Evolutionary conservation across 2,113 vertebrate genomes (phyloP).

Genomic region (Haplochromis burtoni): DNA sequence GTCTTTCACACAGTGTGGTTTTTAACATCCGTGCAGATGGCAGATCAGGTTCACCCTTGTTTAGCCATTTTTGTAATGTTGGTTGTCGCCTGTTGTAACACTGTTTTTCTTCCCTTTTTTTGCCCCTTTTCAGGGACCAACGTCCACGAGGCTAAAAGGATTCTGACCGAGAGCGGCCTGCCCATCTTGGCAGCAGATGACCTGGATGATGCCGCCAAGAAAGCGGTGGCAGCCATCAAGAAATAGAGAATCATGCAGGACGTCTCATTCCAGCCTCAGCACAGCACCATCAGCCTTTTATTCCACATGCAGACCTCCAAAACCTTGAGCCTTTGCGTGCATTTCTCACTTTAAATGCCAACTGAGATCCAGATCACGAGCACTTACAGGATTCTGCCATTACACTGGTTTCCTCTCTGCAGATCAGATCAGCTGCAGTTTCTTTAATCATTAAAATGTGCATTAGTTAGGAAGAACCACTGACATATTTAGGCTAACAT

Average conservation of each 20-base stretch:
- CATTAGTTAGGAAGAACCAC: neutral
- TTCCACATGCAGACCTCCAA: neutral
- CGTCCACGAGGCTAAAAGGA: slow-evolving; percentile 86
- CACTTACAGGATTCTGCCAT: neutral
- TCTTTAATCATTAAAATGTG: neutral
- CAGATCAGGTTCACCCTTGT: neutral
- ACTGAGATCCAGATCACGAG: neutral
- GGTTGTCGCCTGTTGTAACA: neutral
- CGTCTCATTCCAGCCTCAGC: neutral
- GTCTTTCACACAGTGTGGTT: slow-evolving; percentile 37
- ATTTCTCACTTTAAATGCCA: neutral
- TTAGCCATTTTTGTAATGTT: neutral
- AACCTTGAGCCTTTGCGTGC: neutral
- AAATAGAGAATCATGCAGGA: slow-evolving; percentile 60
- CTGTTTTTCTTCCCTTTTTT: neutral
- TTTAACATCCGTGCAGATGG: slow-evolving; percentile 20
- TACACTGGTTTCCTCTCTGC: neutral
- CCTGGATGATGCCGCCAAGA: slow-evolving; percentile 92
- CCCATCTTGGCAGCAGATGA: slow-evolving; percentile 83
- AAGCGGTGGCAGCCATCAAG: slow-evolving; percentile 86
- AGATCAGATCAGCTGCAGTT: neutral
- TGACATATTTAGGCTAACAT: neutral
- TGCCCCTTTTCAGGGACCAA: slow-evolving; percentile 80
- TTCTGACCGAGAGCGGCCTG: slow-evolving; percentile 86
- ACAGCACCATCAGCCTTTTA: neutral